These are phyloP conservation scores for Equus quagga DNA, from an alignment of 2,113 vertebrate species.

Conservation along the genomic window DNA sequence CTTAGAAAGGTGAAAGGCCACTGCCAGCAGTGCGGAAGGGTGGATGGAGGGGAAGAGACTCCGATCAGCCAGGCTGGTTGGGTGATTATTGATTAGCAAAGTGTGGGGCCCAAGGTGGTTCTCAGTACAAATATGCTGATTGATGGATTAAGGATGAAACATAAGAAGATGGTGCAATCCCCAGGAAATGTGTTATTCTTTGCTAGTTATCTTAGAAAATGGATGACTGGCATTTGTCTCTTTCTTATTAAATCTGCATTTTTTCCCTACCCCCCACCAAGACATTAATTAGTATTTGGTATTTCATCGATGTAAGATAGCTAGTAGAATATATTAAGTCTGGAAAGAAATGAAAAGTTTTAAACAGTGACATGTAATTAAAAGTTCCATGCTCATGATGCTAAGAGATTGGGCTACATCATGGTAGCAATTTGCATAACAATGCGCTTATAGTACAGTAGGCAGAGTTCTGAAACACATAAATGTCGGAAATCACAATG, in stretches of 20 bases:
- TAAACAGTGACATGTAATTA: slow-evolving; percentile 67
- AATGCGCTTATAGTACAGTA: slow-evolving; percentile 45
- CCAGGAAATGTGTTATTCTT: neutral
- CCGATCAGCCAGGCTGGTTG: neutral
- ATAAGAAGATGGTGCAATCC: neutral
- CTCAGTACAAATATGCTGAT: neutral
- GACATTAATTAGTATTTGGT: neutral
- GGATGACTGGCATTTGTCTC: neutral
- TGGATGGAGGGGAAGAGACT: neutral
- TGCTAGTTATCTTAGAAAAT: neutral
- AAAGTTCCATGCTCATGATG: slow-evolving; percentile 33
- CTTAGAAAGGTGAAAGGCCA: neutral
- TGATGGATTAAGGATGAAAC: neutral
- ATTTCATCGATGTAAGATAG: neutral
- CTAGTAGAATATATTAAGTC: slow-evolving; percentile 20
- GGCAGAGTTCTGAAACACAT: slow-evolving; percentile 20
- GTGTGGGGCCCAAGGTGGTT: neutral
- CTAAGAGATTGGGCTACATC: neutral
- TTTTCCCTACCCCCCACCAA: neutral
- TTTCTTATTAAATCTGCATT: neutral
- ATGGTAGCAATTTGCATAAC: slow-evolving; percentile 69
- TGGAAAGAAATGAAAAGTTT: slow-evolving; percentile 6
- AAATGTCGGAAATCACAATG: slow-evolving; percentile 48
- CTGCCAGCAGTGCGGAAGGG: neutral
- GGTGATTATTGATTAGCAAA: neutral